Conservation (phyloP, 1,140 invertebrate genomes). For the Drosophila tristis region DNA sequence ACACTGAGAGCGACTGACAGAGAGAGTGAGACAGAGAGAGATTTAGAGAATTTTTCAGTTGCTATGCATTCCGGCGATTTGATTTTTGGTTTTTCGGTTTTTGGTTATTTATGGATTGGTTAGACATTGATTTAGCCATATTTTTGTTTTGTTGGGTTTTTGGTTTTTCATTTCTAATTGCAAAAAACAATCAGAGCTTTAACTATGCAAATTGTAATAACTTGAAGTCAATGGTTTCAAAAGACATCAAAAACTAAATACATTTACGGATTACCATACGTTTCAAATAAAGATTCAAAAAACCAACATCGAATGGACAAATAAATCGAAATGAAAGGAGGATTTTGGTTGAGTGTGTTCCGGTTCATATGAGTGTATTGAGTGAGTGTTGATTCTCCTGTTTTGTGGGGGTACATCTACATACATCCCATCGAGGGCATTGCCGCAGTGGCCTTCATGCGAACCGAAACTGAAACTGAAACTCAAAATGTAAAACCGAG, state of each 20-base stretch:
- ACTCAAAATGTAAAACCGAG: slow-evolving; percentile 26
- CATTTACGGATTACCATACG: slow-evolving; percentile 48
- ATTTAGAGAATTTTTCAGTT: slow-evolving; percentile 57
- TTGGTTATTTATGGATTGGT: slow-evolving; percentile 45
- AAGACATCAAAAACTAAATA: slow-evolving; percentile 70
- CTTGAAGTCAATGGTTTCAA: slow-evolving; percentile 66
- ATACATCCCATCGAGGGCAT: slow-evolving; percentile 13
- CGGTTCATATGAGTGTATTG: slow-evolving; percentile 24
- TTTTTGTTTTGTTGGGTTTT: slow-evolving; percentile 21
- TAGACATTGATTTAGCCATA: slow-evolving; percentile 37
- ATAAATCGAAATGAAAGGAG: slow-evolving; percentile 47
- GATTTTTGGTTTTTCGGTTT: slow-evolving; percentile 8
- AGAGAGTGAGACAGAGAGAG: slow-evolving; percentile 47
- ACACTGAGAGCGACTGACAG: slow-evolving; percentile 65
- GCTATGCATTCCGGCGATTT: slow-evolving; percentile 46
- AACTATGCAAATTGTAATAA: slow-evolving; percentile 83
- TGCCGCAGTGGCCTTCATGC: slow-evolving; percentile 70
- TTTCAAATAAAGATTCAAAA: slow-evolving; percentile 28
- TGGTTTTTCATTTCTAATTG: slow-evolving; percentile 59
- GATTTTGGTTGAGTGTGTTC: slow-evolving; percentile 17
- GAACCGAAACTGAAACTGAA: slow-evolving; percentile 44
- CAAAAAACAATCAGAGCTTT: slow-evolving; percentile 72
- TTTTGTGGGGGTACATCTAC: no score
- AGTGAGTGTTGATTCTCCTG: slow-evolving; percentile 15
- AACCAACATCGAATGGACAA: slow-evolving; percentile 15